Evolutionary conservation across 2,888 invertebrate genomes (phyloP).

Genomic region (Bimastos eiseni): DNA sequence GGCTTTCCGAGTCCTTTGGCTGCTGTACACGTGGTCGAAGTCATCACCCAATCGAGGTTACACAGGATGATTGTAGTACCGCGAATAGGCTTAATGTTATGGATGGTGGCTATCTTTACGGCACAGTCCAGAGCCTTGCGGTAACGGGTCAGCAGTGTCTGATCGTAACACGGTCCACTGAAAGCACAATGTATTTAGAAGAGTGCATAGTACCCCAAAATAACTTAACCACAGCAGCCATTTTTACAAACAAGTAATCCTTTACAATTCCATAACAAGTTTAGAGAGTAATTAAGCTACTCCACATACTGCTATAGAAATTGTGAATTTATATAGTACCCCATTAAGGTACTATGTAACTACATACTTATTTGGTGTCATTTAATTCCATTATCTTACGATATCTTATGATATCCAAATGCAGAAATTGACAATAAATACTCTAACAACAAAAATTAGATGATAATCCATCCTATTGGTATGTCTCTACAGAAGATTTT

Average conservation of each 20-base stretch:
- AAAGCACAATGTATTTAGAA: neutral
- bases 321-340: no score
- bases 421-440: no score
- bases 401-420: no score
- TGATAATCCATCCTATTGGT: no score
- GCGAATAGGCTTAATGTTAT: constrained; percentile 63
- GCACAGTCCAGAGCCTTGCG: constrained; percentile 62
- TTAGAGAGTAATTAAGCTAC: no score
- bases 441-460: no score
- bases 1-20: constrained; percentile 60
- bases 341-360: no score
- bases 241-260: neutral
- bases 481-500: no score
- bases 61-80: constrained; percentile 62
- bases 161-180: constrained; percentile 52
- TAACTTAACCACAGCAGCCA: neutral
- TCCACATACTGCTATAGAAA: no score
- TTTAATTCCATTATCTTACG: no score
- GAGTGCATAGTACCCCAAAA: neutral
- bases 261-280: neutral
- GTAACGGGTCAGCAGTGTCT: constrained; percentile 50
- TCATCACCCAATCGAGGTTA: constrained; percentile 51
- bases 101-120: constrained; percentile 62
- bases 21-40: constrained; percentile 51
- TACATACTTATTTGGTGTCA: no score